These are phyloP conservation scores for Ginglymostoma cirratum DNA, from an alignment of 2,113 vertebrate genomes.

Conservation along the genomic window DNA sequence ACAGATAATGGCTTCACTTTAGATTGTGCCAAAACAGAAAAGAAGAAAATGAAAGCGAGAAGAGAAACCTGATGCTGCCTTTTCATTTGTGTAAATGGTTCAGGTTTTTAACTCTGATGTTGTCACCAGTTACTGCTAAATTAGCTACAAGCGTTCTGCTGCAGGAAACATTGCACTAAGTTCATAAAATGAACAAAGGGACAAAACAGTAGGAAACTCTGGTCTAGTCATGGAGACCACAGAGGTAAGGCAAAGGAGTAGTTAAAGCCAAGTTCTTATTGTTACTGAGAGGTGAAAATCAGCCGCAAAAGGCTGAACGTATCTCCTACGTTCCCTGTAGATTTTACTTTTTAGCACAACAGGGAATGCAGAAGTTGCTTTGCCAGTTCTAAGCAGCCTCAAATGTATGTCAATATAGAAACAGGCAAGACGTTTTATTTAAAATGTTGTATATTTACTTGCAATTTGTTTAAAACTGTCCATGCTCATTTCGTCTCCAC, in stretches of 20 bases:
- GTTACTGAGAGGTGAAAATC: not conserved
- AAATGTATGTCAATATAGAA: not conserved
- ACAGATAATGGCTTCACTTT: constrained; percentile 29
- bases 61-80: constrained; percentile 48
- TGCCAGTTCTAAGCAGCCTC: constrained; percentile 28
- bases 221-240: constrained; percentile 25
- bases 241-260: constrained; percentile 14
- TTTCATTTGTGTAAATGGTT: constrained; percentile 6
- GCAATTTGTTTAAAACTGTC: not conserved
- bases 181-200: constrained; percentile 38
- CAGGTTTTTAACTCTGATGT: constrained; percentile 29
- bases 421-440: not conserved
- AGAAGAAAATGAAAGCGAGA: constrained; percentile 50
- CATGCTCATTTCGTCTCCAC: not conserved
- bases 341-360: not conserved
- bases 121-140: constrained; percentile 35
- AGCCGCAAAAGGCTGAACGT: not conserved
- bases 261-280: not conserved
- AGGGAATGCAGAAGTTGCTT: constrained; percentile 1
- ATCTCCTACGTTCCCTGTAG: not conserved
- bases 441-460: not conserved
- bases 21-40: constrained; percentile 47
- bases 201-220: constrained; percentile 29
- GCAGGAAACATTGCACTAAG: constrained; percentile 40
- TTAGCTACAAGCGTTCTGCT: constrained; percentile 47